Evolutionary conservation across 2,797 vertebrate genomes (phyloP).

Genomic region (Schizopygopsis malacanthus): DNA sequence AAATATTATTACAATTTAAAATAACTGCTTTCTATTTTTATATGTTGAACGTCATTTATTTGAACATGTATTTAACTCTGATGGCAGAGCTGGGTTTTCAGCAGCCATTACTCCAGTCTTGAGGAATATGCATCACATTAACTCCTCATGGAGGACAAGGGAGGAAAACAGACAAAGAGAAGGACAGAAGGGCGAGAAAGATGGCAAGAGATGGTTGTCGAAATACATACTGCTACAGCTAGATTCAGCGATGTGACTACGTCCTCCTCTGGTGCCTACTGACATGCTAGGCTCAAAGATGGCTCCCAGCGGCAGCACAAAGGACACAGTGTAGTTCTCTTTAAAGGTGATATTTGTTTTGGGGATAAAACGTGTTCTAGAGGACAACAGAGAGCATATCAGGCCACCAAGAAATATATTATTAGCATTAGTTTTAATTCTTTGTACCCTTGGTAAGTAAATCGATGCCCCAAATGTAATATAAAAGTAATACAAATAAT

Average conservation of each 20-base stretch:
- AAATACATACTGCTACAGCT: constrained; percentile 87
- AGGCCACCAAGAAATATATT: neutral
- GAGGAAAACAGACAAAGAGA: neutral
- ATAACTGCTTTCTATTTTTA: neutral
- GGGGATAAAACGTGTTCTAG: constrained; percentile 85
- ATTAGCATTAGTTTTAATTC: neutral
- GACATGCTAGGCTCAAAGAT: constrained; percentile 86
- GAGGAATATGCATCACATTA: neutral
- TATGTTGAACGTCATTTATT: neutral
- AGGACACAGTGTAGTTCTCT: constrained; percentile 80
- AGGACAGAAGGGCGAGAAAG: neutral
- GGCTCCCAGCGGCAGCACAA: constrained; percentile 78
- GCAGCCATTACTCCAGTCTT: neutral
- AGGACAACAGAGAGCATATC: constrained; percentile 39
- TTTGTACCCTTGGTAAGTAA: neutral
- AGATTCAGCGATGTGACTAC: constrained; percentile 85
- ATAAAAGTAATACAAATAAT: neutral
- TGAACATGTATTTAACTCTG: neutral
- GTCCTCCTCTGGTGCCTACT: constrained; percentile 86
- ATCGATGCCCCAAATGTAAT: neutral
- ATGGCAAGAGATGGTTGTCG: neutral
- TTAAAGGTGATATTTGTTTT: constrained; percentile 82
- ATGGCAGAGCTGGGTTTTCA: neutral
- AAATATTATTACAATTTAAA: neutral
- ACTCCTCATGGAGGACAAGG: neutral